Evolutionary conservation across 2,797 vertebrate genomes (phyloP), one percentile per base, ranked within the genome.

Genomic region (Bufotes viridis): DNA sequence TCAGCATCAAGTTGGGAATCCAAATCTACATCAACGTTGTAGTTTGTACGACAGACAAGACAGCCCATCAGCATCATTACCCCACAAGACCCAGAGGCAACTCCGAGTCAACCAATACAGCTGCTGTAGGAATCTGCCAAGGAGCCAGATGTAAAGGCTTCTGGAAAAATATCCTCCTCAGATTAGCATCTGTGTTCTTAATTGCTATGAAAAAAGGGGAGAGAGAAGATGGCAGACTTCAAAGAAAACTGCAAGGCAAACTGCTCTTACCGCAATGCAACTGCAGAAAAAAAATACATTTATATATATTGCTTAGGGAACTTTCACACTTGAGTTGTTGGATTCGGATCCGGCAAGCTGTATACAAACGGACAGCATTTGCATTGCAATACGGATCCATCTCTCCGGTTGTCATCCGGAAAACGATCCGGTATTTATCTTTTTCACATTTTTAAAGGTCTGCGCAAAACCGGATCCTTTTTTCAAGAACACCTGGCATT

Each of bases 141-240:
- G 57, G 86, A 91, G 74, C 86, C 87, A 92, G 90, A 90, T 87
- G 85, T 72, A 89, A 84, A 78, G 82, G 78, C 58, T 90, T 51
- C 51, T 81, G 65, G 82, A 90, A 91, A 63, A 91, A 29, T 55
- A 61, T 81, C 75, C 91, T 89, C 88, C 26, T 90, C 51, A 89
- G 89, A 90, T 90, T 87, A 90, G 90, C 88, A 93, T 91, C 90
- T 90, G 87, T 90, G 89, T 86, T 90, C 90, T 61, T 86, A 75
- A 78, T 78, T 90, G 90, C 75, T 79, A 87, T 20, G 80, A 88
- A 90, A 91, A 57, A 82, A 86, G 78, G 82, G 90, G 91, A 78
- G 90, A 53, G 26, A 91, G 0, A 51, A 63, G 65, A 82, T 14
- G 49, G 26, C 88, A 63, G 57, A 65, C 86, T 76, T 72, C 60